phyloP scores from a whole-genome alignment of 1,140 invertebrate genomes.

The Drosophila parvula region DNA sequence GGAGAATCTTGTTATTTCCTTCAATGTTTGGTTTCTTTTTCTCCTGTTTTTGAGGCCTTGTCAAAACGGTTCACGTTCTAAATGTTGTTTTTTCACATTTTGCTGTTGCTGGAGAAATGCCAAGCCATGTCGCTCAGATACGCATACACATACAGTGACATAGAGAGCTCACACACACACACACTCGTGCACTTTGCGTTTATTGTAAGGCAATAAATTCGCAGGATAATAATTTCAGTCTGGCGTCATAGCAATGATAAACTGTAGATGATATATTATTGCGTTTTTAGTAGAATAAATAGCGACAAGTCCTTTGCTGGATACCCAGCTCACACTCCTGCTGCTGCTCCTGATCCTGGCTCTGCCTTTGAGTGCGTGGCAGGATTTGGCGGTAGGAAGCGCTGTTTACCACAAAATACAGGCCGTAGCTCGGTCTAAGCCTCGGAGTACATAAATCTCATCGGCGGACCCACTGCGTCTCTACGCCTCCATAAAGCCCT shows the following conservation, averaged over 20 bases:
- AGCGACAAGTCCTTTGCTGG: constrained; percentile 42
- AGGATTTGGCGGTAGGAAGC: constrained; percentile 44
- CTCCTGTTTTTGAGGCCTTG: constrained; percentile 54
- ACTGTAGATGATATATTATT: constrained; percentile 84
- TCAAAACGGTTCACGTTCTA: constrained; percentile 58
- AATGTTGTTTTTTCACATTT: constrained; percentile 51
- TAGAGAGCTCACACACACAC: constrained; percentile 12
- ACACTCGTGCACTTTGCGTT: constrained; percentile 65
- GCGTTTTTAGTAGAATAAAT: constrained; percentile 81
- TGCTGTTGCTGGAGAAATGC: constrained; percentile 34
- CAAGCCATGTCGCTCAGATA: constrained; percentile 12
- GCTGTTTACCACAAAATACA: constrained; percentile 51
- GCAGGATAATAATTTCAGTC: constrained; percentile 83
- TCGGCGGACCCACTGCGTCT: constrained; percentile 28
- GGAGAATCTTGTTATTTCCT: background rate
- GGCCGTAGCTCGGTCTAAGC: constrained; percentile 42
- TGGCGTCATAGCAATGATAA: constrained; percentile 84
- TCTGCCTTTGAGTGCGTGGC: constrained; percentile 23
- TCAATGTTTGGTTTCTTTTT: constrained; percentile 11
- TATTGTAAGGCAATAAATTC: constrained; percentile 83
- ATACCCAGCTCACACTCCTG: background rate
- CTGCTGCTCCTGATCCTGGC: constrained; percentile 6
- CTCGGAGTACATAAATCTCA: constrained; percentile 61
- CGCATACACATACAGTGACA: constrained; percentile 15
- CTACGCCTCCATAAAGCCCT: constrained; percentile 44